Evolutionary conservation across 2,888 invertebrate species (phyloP).

Genomic region (Clepsis dumicolana): DNA sequence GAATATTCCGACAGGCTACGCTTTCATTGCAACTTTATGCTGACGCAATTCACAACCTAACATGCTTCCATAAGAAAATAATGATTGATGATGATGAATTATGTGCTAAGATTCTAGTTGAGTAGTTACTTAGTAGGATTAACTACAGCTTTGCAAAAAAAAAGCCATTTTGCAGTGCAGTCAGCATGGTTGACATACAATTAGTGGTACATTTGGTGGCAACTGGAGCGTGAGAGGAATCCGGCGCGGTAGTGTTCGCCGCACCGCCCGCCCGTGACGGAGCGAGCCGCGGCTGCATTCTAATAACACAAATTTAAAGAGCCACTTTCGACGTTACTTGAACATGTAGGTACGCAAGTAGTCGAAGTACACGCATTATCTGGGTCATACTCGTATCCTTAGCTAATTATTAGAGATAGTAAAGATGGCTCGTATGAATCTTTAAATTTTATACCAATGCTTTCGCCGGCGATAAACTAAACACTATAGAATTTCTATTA

Average conservation of each 20-base stretch:
- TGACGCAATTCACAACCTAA: neutral
- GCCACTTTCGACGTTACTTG: constrained; percentile 38
- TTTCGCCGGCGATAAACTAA: no score
- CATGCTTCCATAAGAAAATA: neutral
- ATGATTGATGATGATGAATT: no score
- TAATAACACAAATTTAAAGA: constrained; percentile 52
- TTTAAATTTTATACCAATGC: no score
- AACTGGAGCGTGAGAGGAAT: constrained; percentile 85
- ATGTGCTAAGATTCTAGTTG: neutral
- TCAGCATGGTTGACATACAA: constrained; percentile 74
- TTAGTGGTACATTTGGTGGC: constrained; percentile 75
- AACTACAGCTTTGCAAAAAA: constrained; percentile 6
- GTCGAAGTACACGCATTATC: constrained; percentile 1
- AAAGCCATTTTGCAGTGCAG: constrained; percentile 52
- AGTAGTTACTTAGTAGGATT: neutral
- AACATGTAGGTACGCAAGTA: constrained; percentile 1
- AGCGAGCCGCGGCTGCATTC: constrained; percentile 62
- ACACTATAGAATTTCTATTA: no score
- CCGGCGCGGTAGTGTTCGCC: constrained; percentile 72
- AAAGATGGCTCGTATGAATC: neutral
- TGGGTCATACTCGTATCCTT: neutral
- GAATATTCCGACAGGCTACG: constrained; percentile 5
- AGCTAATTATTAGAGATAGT: neutral
- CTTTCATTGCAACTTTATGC: neutral
- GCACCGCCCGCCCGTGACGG: constrained; percentile 76